Base-by-base conservation (phyloP, 2,113 vertebrate species). In the Pomatorhinus ruficollis region DNA sequence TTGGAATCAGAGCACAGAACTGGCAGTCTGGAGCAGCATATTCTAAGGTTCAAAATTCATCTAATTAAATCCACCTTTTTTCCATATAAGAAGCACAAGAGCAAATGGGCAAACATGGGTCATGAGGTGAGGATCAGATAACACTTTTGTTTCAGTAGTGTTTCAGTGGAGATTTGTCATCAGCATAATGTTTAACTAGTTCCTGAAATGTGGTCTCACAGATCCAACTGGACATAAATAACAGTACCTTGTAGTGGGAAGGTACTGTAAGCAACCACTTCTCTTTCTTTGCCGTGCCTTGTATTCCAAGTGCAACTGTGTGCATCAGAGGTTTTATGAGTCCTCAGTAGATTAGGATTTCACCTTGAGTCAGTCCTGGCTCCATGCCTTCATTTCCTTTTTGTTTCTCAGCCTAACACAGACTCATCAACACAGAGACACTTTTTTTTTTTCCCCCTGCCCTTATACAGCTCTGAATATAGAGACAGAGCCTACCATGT, bases 391-490 rank as follows among this genome's bases (percentile, higher is more conserved):
- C 4, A 33, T 45, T 85, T 68, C 6, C 3, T 42, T 84, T 84
- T 45, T 20, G 0, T 63, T 75, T 54, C 11, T 76, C 21, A 47
- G 19, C 59, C 39, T 70, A 49, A 25, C 12, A 71, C 4, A 64
- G 30, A 22, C 3, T 71, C 7, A 24, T 25, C 11, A 8, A 37
- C 49, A 44, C 5, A 83, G 31, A 56, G 5, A 10, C 10, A 76
- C 28, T 49, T 7, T 0, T 0, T 0, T 1, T 24, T 21, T 17
- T 53, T 16, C 3, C 4, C n/a, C 20, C n/a, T 47, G 28, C 11
- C 9, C 10, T 59, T 80, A 27, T 10, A 49, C 3, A 65, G 6
- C 10, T 44, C n/a, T 49, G 37, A 75, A 22, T 11, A 47, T 3
- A 60, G 4, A 79, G 12, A 44, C n/a, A 57, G 63, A 90, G 7